Evolutionary conservation across 2,888 invertebrate species (phyloP).

Genomic region (Xylota segnis): DNA sequence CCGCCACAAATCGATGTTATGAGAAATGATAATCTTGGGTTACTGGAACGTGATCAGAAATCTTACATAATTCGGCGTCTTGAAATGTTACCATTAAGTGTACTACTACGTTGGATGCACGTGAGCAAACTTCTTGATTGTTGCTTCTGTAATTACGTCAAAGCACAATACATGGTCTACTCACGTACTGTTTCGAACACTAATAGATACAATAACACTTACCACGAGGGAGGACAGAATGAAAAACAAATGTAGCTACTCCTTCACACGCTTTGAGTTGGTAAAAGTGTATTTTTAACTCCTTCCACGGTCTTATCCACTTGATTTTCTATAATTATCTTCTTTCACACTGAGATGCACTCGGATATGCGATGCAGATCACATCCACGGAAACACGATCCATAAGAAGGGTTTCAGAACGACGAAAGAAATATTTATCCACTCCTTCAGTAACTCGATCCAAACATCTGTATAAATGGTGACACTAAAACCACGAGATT

Average conservation of each 20-base stretch:
- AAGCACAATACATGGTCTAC: conserved; percentile 31
- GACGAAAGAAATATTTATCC: neutral
- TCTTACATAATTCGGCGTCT: conserved; percentile 64
- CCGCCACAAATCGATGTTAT: conserved; percentile 71
- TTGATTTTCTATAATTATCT: conserved; percentile 33
- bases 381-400: conserved; percentile 19
- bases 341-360: conserved; percentile 15
- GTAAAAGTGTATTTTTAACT: conserved; percentile 27
- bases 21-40: conserved; percentile 43
- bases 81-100: conserved; percentile 60
- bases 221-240: conserved; percentile 42
- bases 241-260: neutral
- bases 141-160: conserved; percentile 45
- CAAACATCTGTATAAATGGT: conserved; percentile 27
- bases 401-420: conserved; percentile 5
- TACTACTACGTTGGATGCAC: conserved; percentile 44
- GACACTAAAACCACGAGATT: conserved; percentile 29
- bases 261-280: conserved; percentile 26
- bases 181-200: conserved; percentile 38
- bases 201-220: conserved; percentile 38
- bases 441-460: conserved; percentile 56
- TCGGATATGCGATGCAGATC: conserved; percentile 15
- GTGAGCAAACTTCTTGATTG: conserved; percentile 42
- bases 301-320: conserved; percentile 48
- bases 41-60: conserved; percentile 65